Conservation (phyloP, 35 echinoderm and acorn worm genomes). For the Ptychodera flava region DNA sequence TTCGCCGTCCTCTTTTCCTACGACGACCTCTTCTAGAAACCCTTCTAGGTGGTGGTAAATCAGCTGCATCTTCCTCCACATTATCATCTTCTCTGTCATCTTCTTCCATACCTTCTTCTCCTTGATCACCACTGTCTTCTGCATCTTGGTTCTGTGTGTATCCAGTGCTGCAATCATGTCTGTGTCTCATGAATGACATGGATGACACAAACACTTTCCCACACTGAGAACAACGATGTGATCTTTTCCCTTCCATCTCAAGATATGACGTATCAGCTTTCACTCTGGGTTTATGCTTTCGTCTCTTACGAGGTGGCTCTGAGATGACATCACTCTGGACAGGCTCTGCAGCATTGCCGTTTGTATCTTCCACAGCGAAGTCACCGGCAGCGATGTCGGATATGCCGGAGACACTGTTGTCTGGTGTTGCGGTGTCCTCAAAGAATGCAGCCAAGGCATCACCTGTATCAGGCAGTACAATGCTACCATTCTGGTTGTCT, state of each 20-base stretch:
- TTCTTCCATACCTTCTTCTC: conserved; percentile 14
- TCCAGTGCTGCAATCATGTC: not conserved
- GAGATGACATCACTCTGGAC: not conserved
- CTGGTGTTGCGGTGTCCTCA: conserved; percentile 26
- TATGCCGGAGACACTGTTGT: conserved; percentile 47
- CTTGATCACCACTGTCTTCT: not conserved
- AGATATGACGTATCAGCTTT: not conserved
- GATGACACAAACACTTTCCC: not conserved
- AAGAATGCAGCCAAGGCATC: conserved; percentile 30
- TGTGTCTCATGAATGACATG: not conserved
- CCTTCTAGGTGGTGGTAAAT: not conserved
- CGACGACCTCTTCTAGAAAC: conserved; percentile 5
- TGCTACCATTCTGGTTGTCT: conserved; percentile 29
- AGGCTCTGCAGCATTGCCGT: not conserved
- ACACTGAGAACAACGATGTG: not conserved
- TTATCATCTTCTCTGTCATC: not conserved
- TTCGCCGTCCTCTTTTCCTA: not conserved
- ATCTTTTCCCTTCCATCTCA: too few species aligned
- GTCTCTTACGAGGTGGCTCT: conserved; percentile 16
- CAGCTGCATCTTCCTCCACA: not conserved
- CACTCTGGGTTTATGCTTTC: conserved; percentile 46
- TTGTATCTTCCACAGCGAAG: not conserved
- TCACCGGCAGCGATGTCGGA: not conserved
- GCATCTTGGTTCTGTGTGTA: not conserved
- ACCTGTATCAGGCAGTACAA: conserved; percentile 29